Base-by-base conservation (phyloP, 2,888 invertebrate genomes). In the Pelosia muscerda region DNA sequence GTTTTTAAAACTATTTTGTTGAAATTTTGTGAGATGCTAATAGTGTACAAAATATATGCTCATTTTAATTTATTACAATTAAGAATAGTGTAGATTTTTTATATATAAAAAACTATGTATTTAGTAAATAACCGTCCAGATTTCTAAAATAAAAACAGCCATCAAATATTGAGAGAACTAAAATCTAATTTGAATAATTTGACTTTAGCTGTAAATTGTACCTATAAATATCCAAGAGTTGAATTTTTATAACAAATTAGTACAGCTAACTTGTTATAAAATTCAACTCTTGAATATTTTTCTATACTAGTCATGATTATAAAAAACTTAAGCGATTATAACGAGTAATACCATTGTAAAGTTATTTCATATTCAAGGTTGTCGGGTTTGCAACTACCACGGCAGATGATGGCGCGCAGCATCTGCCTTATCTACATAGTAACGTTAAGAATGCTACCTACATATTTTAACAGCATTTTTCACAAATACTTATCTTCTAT, bases 361-460 rank as follows among this genome's bases (percentile, higher is more conserved):
- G 55, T 75, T 61, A 61, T 64, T 54, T 63, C 22, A 59, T 68
- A 38, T 75, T 77, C 81, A 81, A 81, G 81, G 81, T 38, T 68
- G 73, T 59, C 81, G 10, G 58, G 81, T 82, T 78, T 66, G 55
- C 55, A 25, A 42, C 19, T 38, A 60, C 63, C 34, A 23, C 26
- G 25, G 56, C 55, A 57, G 64, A 57, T 42, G 57, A 55, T 56
- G 34, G 55, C 11, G 5, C 15, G 55, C 31, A 38, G 31, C 63
- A 42, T 71, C 56, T 61, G 61, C 28, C 61, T 54, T n/a, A 63
- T 55, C 15, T 60, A 26, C 38, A 26, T 60, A 60, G 38, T 66
- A 25, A 54, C 23, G 23, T 57, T 23, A n/a, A 49, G 19, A 23
- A 57, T 28, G n/a, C 19, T 26, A 28, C 28, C 28, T 53, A 62